Percentiles rank a stretch among this genome's conserved stretches.
These are phyloP conservation scores for Noctuana brunneofusca DNA, from an alignment of 2,888 invertebrate species.

Conservation along the genomic window DNA sequence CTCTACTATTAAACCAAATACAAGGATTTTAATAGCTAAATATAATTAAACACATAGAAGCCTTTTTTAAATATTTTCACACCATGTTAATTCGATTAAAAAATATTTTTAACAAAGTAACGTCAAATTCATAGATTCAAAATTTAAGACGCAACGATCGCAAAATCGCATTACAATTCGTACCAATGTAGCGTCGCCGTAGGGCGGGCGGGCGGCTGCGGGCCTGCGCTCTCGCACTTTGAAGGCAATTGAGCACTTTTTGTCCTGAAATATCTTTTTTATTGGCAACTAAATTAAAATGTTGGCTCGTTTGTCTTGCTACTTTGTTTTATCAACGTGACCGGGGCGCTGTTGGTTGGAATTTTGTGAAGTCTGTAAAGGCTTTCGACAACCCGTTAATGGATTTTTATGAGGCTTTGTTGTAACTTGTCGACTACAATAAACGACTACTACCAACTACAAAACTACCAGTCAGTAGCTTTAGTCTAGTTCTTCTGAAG, in stretches of 20 bases:
- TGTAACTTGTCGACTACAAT: not conserved
- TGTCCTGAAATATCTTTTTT: constrained; percentile 34
- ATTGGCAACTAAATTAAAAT: constrained; percentile 35
- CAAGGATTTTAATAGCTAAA: too few relatives aligned
- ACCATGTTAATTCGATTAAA: too few relatives aligned
- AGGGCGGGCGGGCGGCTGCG: not conserved
- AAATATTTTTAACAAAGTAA: too few relatives aligned
- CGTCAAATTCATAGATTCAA: too few relatives aligned
- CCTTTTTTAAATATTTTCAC: too few relatives aligned
- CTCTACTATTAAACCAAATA: too few relatives aligned
- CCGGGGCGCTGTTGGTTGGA: constrained; percentile 6
- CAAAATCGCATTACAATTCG: not conserved
- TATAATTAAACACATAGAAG: too few relatives aligned
- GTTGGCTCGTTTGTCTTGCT: constrained; percentile 29
- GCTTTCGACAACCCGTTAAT: constrained; percentile 1
- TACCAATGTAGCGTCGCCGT: not conserved
- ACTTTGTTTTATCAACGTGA: constrained; percentile 32
- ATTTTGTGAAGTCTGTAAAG: constrained; percentile 5
- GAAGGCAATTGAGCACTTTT: constrained; percentile 34
- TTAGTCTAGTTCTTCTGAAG: too few relatives aligned
- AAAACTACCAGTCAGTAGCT: too few relatives aligned
- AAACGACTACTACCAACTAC: too few relatives aligned
- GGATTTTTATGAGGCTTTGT: not conserved
- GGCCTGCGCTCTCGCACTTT: constrained; percentile 26
- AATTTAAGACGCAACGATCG: not conserved